Base-by-base conservation (phyloP, 53 echinoderm and acorn worm genomes). In the Holothuria scabra region DNA sequence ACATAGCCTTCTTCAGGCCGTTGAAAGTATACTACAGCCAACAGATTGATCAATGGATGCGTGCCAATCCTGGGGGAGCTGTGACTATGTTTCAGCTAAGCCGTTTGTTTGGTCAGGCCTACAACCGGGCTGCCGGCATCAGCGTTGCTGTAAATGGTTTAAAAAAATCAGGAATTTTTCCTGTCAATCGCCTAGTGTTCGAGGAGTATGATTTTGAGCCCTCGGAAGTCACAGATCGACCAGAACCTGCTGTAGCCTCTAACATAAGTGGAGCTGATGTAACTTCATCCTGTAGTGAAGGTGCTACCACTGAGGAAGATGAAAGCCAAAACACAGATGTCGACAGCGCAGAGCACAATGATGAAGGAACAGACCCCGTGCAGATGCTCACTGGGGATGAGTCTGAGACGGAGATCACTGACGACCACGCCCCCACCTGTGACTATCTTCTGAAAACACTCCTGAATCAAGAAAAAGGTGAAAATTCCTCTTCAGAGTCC, bases 161-260 rank as follows among this genome's bases (percentile, higher is more conserved):
- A 0, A 38, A 24, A 38, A 74, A 74, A 24, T 74, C 74, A 48
- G 74, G 74, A 14, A 74, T 35, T 44, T 74, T 74, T 21, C 74
- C 74, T 46, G 74, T 74, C 19, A 46, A 74, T 34, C 74, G 74
- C 74, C 74, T 74, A 19, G 74, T 74, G 48, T 74, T 74, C 44
- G 0, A 74, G 21, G 74, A 74, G 2, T 19, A 46, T 38, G 74
- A 74, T 74, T 74, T 74, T 46, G 48, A 46, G 21, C 44, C 48
- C 22, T 12, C 74, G 46, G 74, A 74, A 19, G 74, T 74, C 41
- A 74, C 74, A 38, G 74, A 74, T 38, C 5, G 74, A 74, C 74
- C 74, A 38, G 66, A 66, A 22, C 66, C 66, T 66, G 66, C 57
- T 19, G 19, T 56, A n/a, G n/a, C n/a, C n/a, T n/a, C n/a, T n/a